phyloP scores from a whole-genome alignment of 2,797 vertebrate species.

The Syncerus caffer region DNA sequence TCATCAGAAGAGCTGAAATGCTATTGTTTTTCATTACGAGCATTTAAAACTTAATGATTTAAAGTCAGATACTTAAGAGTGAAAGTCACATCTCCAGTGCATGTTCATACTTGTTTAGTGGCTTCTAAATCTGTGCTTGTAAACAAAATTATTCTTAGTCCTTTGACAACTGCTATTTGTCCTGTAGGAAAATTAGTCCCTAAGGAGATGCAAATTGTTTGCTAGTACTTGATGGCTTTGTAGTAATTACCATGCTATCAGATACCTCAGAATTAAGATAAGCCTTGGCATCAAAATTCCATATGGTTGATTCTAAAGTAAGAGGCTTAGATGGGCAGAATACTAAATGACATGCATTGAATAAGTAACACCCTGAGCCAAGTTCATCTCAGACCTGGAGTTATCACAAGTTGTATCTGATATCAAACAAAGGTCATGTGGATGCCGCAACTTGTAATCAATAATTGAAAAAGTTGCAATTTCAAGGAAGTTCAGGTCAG shows the following conservation, averaged over 20 bases:
- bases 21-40: constrained; percentile 37
- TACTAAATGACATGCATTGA: constrained; percentile 68
- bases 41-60: constrained; percentile 64
- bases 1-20: constrained; percentile 46
- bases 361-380: constrained; percentile 59
- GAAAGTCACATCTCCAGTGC: constrained; percentile 51
- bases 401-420: constrained; percentile 42
- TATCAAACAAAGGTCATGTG: constrained; percentile 66
- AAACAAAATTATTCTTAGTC: constrained; percentile 78
- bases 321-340: constrained; percentile 70
- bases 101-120: constrained; percentile 66
- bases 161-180: constrained; percentile 79
- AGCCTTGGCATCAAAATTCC: constrained; percentile 76
- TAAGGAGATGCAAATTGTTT: constrained; percentile 79
- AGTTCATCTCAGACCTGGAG: constrained; percentile 54
- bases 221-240: constrained; percentile 71
- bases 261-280: constrained; percentile 78
- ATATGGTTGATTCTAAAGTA: constrained; percentile 79
- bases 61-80: constrained; percentile 57
- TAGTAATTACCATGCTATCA: constrained; percentile 79
- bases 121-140: constrained; percentile 72
- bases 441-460: constrained; percentile 60
- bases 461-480: neutral
- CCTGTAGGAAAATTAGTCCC: constrained; percentile 77
- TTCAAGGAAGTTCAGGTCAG: neutral